A percentile compares a stretch with the other conserved stretches of the same genome.
Conservation (phyloP, 2,888 invertebrate species). For the Cylindroiulus punctatus region DNA sequence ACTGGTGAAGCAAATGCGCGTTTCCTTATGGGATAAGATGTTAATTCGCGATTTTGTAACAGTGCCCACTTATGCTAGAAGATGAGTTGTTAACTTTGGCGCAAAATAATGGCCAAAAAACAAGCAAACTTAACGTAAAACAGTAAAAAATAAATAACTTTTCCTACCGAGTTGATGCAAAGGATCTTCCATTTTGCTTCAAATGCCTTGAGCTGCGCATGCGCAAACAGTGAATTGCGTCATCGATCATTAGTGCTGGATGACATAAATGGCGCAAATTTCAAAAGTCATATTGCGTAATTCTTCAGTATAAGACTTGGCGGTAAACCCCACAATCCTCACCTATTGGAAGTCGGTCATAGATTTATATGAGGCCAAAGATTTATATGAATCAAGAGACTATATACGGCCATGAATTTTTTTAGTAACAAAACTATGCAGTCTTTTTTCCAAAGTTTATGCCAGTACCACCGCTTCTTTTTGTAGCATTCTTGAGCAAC, state of each 20-base stretch:
- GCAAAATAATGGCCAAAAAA: not conserved
- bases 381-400: too few species aligned
- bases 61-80: not conserved
- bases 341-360: too few species aligned
- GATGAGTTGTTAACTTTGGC: not conserved
- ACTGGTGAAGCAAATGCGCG: conserved; percentile 40
- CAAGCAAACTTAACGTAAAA: not conserved
- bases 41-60: not conserved
- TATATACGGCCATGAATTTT: too few species aligned
- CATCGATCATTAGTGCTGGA: not conserved
- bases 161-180: conserved; percentile 48
- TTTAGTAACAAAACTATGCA: too few species aligned
- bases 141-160: conserved; percentile 2
- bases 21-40: not conserved
- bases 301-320: too few species aligned
- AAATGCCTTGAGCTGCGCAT: not conserved
- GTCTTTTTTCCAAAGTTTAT: too few species aligned
- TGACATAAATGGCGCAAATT: not conserved
- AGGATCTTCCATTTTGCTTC: conserved; percentile 50
- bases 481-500: too few species aligned
- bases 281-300: not conserved
- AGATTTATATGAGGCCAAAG: too few species aligned
- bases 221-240: not conserved
- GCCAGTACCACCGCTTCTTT: too few species aligned
- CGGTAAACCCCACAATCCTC: too few species aligned